Conservation (phyloP, 1,140 invertebrate species). For the Conus betulinus region DNA sequence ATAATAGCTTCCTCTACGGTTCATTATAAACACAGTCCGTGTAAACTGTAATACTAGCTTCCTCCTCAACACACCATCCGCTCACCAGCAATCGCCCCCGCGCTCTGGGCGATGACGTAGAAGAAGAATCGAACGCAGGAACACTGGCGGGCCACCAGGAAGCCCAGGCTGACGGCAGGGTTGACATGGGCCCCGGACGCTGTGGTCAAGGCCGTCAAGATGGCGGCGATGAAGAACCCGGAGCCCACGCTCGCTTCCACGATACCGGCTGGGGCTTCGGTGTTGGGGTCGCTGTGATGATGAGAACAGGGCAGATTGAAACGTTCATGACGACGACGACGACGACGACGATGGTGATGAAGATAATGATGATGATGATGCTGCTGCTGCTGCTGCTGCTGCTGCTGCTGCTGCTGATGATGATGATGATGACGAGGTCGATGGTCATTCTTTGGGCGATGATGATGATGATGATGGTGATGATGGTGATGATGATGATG, state of each 20-base stretch:
- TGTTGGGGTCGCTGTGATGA: neutral
- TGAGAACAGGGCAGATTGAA: neutral
- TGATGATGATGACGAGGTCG: neutral
- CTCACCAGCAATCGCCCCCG: constrained; percentile 56
- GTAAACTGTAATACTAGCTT: too few relatives aligned
- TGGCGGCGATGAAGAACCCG: constrained; percentile 60
- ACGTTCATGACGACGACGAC: neutral
- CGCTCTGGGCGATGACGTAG: constrained; percentile 65
- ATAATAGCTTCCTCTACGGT: too few relatives aligned
- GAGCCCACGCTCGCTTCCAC: constrained; percentile 49
- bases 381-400: too few relatives aligned
- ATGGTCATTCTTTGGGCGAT: neutral
- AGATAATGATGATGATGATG: neutral
- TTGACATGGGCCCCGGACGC: constrained; percentile 73
- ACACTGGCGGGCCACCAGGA: constrained; percentile 83
- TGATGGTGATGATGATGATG: neutral
- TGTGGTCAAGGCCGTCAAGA: constrained; percentile 57
- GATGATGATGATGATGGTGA: too few relatives aligned
- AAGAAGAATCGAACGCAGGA: constrained; percentile 84
- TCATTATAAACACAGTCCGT: too few relatives aligned
- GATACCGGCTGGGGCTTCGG: neutral
- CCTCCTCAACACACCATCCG: neutral
- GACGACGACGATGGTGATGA: too few relatives aligned
- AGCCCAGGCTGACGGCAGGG: constrained; percentile 69
- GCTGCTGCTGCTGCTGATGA: too few relatives aligned